Conservation (phyloP, 2,797 vertebrate species). For the Pantherophis alleghaniensis region DNA sequence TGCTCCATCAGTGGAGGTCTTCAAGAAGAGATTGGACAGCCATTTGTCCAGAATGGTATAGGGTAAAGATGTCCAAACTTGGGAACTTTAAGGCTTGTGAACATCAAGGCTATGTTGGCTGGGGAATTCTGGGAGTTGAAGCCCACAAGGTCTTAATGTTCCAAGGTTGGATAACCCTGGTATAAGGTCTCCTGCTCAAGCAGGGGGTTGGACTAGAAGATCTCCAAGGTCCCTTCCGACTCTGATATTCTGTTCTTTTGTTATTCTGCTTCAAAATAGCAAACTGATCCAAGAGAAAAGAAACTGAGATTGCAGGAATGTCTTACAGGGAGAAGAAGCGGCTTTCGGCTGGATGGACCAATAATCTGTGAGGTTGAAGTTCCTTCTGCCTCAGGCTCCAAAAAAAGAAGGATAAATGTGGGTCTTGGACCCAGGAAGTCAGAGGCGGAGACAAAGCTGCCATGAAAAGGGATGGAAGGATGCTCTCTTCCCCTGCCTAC, state of each 20-base stretch:
- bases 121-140: not conserved
- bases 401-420: not conserved
- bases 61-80: not conserved
- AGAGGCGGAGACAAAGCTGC: not conserved
- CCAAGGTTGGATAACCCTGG: not conserved
- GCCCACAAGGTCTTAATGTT: not conserved
- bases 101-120: not conserved
- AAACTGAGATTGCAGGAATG: not conserved
- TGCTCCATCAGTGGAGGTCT: not conserved
- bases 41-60: no score
- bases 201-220: not conserved
- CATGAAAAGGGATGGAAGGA: not conserved
- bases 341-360: no score
- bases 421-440: not conserved
- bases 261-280: not conserved
- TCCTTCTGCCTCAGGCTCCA: not conserved
- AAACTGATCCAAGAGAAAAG: not conserved
- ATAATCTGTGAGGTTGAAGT: no score
- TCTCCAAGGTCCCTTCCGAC: not conserved
- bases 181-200: not conserved
- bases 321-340: not conserved
- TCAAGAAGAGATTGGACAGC: not conserved
- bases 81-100: not conserved
- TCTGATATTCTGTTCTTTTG: not conserved
- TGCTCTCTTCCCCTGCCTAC: slow-evolving; percentile 4